Conservation (phyloP, 2,113 vertebrate species). For the Oncorhynchus kisutch region DNA sequence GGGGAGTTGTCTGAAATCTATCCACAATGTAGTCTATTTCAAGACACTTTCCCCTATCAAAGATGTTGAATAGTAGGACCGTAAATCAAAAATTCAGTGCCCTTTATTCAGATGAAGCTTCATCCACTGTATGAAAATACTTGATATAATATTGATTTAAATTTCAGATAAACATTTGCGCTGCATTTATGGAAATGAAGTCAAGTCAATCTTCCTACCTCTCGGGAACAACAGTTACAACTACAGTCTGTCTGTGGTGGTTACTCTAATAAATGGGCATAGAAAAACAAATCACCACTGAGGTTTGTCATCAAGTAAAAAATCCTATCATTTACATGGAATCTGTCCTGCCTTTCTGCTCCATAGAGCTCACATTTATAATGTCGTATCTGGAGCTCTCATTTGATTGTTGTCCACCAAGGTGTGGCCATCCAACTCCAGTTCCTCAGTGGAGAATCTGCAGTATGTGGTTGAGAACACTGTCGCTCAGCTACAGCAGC, state of each 20-base stretch:
- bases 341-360: background rate
- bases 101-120: background rate
- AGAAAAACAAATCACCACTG: slow-evolving; percentile 43
- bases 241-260: slow-evolving; percentile 67
- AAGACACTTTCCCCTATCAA: background rate
- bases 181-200: slow-evolving; percentile 66
- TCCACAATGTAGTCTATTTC: background rate
- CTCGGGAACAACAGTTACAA: slow-evolving; percentile 70
- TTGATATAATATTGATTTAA: background rate
- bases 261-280: slow-evolving; percentile 62
- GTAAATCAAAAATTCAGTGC: background rate
- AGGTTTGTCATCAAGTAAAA: slow-evolving; percentile 54
- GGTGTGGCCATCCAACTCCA: slow-evolving; percentile 60
- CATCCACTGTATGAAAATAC: background rate
- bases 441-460: slow-evolving; percentile 54
- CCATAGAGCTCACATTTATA: background rate
- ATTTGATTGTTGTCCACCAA: slow-evolving; percentile 36
- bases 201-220: slow-evolving; percentile 79
- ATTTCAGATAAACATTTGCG: slow-evolving; percentile 75
- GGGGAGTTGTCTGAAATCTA: background rate
- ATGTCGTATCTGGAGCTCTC: background rate
- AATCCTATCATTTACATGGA: background rate
- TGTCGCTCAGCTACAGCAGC: slow-evolving; percentile 55
- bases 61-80: too few species aligned
- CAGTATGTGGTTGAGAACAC: slow-evolving; percentile 60